Percentiles rank a stretch among this genome's conserved stretches.
Evolutionary conservation across 2,113 vertebrate genomes (phyloP).

Genomic region (Diadophis punctatus): DNA sequence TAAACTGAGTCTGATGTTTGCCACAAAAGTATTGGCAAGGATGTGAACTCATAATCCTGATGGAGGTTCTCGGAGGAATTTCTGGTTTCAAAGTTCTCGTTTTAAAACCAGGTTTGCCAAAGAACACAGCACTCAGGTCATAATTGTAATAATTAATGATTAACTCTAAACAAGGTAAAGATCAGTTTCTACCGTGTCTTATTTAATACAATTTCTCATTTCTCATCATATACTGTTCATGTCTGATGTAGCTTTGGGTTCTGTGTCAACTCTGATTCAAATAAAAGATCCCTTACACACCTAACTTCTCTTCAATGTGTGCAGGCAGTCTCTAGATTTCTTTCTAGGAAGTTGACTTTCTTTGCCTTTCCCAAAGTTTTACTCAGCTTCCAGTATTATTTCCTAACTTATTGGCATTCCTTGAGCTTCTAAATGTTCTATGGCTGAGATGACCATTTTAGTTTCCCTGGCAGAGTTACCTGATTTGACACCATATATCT

Average conservation of each 20-base stretch:
- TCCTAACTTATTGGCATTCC: neutral
- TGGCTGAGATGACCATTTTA: neutral
- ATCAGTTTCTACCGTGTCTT: neutral
- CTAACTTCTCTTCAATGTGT: neutral
- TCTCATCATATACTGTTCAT: neutral
- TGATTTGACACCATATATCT: neutral
- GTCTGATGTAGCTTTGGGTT: neutral
- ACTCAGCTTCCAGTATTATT: neutral
- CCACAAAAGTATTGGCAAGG: constrained; percentile 10
- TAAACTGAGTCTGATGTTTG: constrained; percentile 49
- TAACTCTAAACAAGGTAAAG: neutral
- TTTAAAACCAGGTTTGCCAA: neutral
- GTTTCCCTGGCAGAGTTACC: neutral
- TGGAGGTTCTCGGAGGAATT: neutral
- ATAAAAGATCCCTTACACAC: neutral
- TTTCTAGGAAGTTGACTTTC: neutral
- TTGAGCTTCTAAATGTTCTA: neutral
- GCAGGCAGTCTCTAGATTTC: neutral
- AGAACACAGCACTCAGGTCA: neutral
- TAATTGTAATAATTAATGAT: constrained; percentile 7
- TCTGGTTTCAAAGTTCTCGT: constrained; percentile 33
- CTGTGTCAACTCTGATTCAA: neutral
- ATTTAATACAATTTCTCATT: neutral
- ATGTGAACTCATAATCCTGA: neutral
- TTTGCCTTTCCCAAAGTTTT: neutral